Percentiles rank a stretch among this genome's conserved stretches.
phyloP scores from a whole-genome alignment of 2,888 invertebrate species.

The Eurois occulta region DNA sequence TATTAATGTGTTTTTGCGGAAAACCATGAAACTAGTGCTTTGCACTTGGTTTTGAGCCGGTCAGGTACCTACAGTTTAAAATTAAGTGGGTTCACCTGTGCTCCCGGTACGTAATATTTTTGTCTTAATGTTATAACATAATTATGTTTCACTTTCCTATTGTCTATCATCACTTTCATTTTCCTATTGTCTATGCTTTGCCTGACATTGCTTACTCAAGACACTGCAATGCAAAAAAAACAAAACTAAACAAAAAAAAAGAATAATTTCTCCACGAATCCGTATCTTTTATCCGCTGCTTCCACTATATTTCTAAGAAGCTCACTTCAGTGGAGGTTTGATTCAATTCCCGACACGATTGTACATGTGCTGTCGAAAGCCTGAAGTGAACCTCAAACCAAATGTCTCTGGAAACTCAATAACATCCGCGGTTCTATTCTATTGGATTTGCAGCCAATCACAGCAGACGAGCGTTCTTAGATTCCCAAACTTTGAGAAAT shows the following conservation, averaged over 20 bases:
- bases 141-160: neutral
- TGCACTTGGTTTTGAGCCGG: neutral
- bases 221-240: constrained; percentile 13
- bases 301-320: constrained; percentile 1
- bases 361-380: constrained; percentile 27
- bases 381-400: neutral
- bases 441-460: constrained; percentile 41
- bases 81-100: neutral
- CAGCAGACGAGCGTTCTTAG: neutral
- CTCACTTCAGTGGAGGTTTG: constrained; percentile 24
- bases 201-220: neutral
- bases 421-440: constrained; percentile 37
- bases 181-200: neutral
- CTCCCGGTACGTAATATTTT: neutral
- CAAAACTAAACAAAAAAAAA: constrained; percentile 9
- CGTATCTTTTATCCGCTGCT: neutral
- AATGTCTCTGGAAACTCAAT: constrained; percentile 25
- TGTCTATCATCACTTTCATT: too few species aligned
- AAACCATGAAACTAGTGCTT: neutral
- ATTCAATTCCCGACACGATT: constrained; percentile 26
- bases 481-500: neutral
- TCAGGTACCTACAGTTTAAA: neutral
- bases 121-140: neutral
- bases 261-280: neutral
- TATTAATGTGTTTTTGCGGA: neutral